Conservation (phyloP, 2,888 invertebrate genomes). For the Sarcophaga carnaria region DNA sequence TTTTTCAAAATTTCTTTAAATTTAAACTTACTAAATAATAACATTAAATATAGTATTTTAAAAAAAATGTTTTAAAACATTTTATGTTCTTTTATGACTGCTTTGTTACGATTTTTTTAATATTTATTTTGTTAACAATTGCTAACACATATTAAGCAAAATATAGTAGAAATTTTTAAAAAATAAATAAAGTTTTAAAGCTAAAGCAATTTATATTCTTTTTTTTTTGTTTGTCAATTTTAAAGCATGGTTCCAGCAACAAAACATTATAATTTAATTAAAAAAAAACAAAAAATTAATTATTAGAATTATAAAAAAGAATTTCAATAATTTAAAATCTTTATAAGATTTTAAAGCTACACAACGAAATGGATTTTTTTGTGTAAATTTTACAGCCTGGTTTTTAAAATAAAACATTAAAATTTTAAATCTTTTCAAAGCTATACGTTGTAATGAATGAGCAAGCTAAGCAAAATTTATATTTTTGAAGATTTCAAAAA, state of each 20-base stretch:
- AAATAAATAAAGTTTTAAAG: background rate
- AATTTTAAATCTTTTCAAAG: no score
- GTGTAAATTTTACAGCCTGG: conserved; percentile 11
- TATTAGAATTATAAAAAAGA: no score
- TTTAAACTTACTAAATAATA: conserved; percentile 27
- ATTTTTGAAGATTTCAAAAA: no score
- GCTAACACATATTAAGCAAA: conserved; percentile 8
- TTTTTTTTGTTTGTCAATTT: no score
- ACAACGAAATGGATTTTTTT: conserved; percentile 2
- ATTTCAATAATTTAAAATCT: no score
- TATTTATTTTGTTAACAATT: conserved; percentile 16
- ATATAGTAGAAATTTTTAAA: conserved; percentile 16
- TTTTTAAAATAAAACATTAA: no score
- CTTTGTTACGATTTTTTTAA: background rate
- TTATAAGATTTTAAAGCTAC: background rate
- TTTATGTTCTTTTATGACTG: conserved; percentile 42
- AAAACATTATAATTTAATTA: no score
- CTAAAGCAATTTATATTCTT: background rate
- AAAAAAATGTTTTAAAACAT: conserved; percentile 39
- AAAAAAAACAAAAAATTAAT: no score
- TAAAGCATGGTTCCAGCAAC: no score
- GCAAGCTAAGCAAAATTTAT: no score
- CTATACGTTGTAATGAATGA: no score
- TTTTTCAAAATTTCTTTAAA: conserved; percentile 19
- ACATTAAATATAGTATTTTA: background rate